Conservation (phyloP, 1,140 invertebrate species). For the Hirudo medicinalis region DNA sequence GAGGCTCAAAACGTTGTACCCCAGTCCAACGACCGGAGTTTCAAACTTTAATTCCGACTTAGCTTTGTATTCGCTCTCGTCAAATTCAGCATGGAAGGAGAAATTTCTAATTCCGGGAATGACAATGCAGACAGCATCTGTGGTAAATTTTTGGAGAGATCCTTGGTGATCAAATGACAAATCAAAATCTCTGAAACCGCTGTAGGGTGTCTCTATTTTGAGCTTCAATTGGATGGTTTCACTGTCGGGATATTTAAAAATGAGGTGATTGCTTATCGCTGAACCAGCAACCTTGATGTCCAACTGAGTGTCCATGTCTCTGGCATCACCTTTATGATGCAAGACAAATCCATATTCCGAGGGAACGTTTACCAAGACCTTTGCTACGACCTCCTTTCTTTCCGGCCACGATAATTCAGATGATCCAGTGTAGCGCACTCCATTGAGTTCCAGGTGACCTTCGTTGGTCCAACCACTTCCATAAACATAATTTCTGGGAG, state of each 20-base stretch:
- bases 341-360: slow-evolving; percentile 16
- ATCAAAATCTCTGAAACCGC: not conserved
- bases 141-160: slow-evolving; percentile 10
- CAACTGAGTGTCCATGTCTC: slow-evolving; percentile 15
- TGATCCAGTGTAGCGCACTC: slow-evolving; percentile 11
- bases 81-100: slow-evolving; percentile 6
- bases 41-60: slow-evolving; percentile 2
- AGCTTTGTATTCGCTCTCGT: slow-evolving; percentile 1
- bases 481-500: not conserved
- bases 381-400: slow-evolving; percentile 4
- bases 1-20: not conserved
- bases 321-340: slow-evolving; percentile 11
- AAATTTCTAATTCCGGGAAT: slow-evolving; percentile 9
- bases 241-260: slow-evolving; percentile 7
- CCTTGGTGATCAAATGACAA: slow-evolving; percentile 17
- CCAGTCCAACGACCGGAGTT: not conserved
- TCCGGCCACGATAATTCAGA: slow-evolving; percentile 17
- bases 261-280: not conserved
- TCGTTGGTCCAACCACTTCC: slow-evolving; percentile 20
- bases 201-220: not conserved
- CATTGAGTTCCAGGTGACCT: slow-evolving; percentile 16
- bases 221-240: not conserved
- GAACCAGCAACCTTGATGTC: slow-evolving; percentile 1
- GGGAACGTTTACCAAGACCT: slow-evolving; percentile 15
- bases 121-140: not conserved